Conservation (phyloP, 2,888 invertebrate genomes). For the Axea sp. region DNA sequence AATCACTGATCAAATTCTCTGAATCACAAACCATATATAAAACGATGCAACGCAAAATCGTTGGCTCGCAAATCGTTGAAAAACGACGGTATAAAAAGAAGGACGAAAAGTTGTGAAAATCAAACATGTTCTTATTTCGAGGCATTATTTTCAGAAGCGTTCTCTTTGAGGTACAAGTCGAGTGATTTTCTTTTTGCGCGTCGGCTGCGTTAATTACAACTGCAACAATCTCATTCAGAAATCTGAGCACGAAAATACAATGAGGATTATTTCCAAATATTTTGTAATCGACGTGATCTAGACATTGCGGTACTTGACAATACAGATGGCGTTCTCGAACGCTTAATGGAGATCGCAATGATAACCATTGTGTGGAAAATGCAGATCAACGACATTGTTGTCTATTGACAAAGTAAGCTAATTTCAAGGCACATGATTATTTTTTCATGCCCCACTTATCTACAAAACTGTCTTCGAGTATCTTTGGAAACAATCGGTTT, state of each 20-base stretch:
- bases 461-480: slow-evolving; percentile 30
- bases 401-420: slow-evolving; percentile 56
- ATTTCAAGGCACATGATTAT: slow-evolving; percentile 52
- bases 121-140: too few species aligned
- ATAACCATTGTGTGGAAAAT: slow-evolving; percentile 49
- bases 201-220: slow-evolving; percentile 6
- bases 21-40: too few species aligned
- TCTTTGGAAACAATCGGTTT: slow-evolving; percentile 41
- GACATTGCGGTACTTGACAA: slow-evolving; percentile 30
- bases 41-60: too few species aligned
- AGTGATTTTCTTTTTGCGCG: too few species aligned
- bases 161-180: too few species aligned
- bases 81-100: too few species aligned
- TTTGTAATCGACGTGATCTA: slow-evolving; percentile 34
- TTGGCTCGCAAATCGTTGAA: too few species aligned
- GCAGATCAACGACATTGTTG: slow-evolving; percentile 49
- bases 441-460: slow-evolving; percentile 59
- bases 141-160: too few species aligned
- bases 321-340: slow-evolving; percentile 38
- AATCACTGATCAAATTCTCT: too few species aligned
- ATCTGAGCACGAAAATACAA: slow-evolving; percentile 29
- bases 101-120: too few species aligned
- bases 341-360: slow-evolving; percentile 38
- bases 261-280: slow-evolving; percentile 37
- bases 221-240: slow-evolving; percentile 4